A percentile compares a stretch with the other conserved stretches of the same genome.
phyloP scores from a whole-genome alignment of 2,888 invertebrate genomes.

The Thera obeliscata region DNA sequence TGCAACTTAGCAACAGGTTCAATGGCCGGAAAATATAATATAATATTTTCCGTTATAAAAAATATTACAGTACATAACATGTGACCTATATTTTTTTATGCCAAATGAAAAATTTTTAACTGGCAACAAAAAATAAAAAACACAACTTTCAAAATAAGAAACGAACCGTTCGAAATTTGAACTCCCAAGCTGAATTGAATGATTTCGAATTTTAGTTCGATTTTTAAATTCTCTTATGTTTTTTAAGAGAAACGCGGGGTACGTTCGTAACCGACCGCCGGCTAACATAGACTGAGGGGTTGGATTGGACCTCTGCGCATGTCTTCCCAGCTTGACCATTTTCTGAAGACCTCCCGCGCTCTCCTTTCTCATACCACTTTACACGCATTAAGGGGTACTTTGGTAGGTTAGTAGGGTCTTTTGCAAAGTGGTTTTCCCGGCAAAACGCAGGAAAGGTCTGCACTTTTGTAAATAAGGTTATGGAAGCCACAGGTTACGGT shows the following conservation, averaged over 20 bases:
- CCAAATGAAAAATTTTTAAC: neutral
- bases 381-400: constrained; percentile 29
- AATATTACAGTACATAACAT: too few species aligned
- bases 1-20: constrained; percentile 21
- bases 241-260: constrained; percentile 29
- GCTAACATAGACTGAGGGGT: constrained; percentile 59
- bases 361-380: constrained; percentile 33
- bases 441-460: constrained; percentile 48
- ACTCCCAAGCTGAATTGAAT: neutral
- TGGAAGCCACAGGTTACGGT: constrained; percentile 73
- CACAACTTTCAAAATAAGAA: neutral
- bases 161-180: constrained; percentile 4
- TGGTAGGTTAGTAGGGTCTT: constrained; percentile 43
- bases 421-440: constrained; percentile 46
- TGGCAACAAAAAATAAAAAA: constrained; percentile 6
- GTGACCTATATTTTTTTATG: neutral
- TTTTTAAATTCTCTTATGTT: constrained; percentile 11
- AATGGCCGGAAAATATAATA: neutral
- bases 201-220: neutral
- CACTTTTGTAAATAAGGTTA: constrained; percentile 47
- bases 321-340: constrained; percentile 56
- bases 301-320: constrained; percentile 61
- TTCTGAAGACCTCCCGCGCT: constrained; percentile 48
- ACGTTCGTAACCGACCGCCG: constrained; percentile 58
- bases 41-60: too few species aligned